These are phyloP conservation scores for Conistra vaccinii DNA, from an alignment of 2,888 invertebrate species.

Conservation along the genomic window DNA sequence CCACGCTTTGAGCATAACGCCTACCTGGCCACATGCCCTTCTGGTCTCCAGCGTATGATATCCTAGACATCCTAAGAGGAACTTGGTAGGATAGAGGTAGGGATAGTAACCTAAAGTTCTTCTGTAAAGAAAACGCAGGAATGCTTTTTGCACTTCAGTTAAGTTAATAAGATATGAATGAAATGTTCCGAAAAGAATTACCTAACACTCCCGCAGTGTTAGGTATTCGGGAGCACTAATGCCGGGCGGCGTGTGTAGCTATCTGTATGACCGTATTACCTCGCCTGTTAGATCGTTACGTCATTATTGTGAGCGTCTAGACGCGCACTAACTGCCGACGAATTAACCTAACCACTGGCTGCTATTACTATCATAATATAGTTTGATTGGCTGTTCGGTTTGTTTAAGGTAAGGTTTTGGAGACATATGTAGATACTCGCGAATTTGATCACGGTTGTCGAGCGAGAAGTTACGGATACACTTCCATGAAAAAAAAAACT, in stretches of 20 bases:
- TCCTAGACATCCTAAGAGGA: too few species aligned
- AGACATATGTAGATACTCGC: too few species aligned
- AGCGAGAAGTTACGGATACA: neutral
- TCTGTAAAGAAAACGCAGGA: too few species aligned
- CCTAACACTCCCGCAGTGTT: neutral
- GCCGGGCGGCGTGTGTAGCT: neutral
- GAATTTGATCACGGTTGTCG: neutral
- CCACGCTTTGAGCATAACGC: too few species aligned
- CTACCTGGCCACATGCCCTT: too few species aligned
- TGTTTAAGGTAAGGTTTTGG: neutral
- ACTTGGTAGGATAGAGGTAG: too few species aligned
- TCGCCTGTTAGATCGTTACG: neutral
- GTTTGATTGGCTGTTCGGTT: conserved; percentile 1
- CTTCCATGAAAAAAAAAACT: neutral
- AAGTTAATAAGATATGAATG: neutral
- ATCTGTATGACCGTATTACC: neutral
- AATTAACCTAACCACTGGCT: neutral
- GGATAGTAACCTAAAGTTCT: too few species aligned
- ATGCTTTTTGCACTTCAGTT: too few species aligned
- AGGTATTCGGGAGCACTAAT: neutral
- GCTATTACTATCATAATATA: conserved; percentile 16
- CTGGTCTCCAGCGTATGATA: too few species aligned
- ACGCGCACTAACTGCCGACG: conserved; percentile 2
- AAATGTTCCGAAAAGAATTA: neutral
- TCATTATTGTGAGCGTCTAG: conserved; percentile 25